These are phyloP conservation scores for Scolopax rusticola DNA, from an alignment of 2,797 vertebrate species.

Conservation along the genomic window DNA sequence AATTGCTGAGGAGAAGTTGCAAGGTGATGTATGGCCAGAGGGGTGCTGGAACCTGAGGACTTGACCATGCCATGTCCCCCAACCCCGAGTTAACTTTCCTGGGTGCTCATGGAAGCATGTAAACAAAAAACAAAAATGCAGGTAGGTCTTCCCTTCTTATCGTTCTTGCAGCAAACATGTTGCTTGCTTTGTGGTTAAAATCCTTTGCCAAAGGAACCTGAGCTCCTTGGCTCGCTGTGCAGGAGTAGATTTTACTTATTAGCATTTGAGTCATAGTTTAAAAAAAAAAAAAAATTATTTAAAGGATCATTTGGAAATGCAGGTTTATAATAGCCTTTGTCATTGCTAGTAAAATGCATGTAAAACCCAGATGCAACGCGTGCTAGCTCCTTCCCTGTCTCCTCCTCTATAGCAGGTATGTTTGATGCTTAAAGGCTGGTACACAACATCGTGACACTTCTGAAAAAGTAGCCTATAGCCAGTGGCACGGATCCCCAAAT, in stretches of 20 bases:
- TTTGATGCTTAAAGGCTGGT: neutral
- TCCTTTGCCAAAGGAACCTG: neutral
- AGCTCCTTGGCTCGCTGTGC: neutral
- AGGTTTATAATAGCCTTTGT: neutral
- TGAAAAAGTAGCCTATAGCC: neutral
- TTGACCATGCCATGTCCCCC: neutral
- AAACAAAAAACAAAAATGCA: constrained; percentile 3
- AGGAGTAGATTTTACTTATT: neutral
- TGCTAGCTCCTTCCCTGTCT: neutral
- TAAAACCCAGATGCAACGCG: neutral
- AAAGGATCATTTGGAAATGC: neutral
- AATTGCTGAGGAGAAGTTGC: neutral
- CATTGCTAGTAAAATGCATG: neutral
- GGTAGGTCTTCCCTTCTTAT: constrained; percentile 35
- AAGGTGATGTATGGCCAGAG: neutral
- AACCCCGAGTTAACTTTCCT: neutral
- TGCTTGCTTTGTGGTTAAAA: neutral
- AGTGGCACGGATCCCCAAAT: neutral
- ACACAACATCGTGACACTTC: neutral
- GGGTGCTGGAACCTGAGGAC: neutral
- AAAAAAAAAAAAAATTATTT: neutral
- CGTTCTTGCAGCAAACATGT: neutral
- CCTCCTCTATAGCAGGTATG: neutral
- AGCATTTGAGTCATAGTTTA: neutral
- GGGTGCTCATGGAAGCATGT: neutral